A percentile compares a stretch with the other conserved stretches of the same genome.
Conservation (phyloP, 2,113 vertebrate genomes). For the Cynocephalus volans region DNA sequence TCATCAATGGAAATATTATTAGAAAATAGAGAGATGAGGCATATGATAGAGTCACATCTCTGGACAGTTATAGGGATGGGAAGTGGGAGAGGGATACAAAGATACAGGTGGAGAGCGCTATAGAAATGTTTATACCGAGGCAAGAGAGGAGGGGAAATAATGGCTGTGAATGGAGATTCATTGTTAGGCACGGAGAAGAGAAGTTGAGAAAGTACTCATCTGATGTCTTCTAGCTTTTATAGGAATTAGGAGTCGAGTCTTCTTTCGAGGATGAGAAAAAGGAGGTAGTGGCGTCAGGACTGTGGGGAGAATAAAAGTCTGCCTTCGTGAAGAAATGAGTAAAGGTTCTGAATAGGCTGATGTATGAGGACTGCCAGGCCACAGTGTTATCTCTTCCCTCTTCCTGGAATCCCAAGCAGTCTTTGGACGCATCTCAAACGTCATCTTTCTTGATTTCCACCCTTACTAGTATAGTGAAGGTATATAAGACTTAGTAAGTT, state of each 20-base stretch:
- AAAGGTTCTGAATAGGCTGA: not conserved
- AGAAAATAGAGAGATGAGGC: not conserved
- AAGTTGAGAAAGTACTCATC: not conserved
- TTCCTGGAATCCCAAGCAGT: not conserved
- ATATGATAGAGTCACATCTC: not conserved
- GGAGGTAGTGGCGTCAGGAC: not conserved
- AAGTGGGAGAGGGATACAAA: not conserved
- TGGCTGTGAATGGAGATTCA: not conserved
- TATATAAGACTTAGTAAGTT: not conserved
- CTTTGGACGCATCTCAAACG: not conserved
- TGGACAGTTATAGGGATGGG: not conserved
- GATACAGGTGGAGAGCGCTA: too few species aligned
- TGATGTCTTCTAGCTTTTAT: not conserved
- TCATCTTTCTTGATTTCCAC: not conserved
- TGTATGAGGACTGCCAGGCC: not conserved
- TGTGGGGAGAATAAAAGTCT: not conserved
- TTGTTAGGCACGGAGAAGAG: not conserved
- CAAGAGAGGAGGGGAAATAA: not conserved
- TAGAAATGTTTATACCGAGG: not conserved
- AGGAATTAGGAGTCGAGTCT: not conserved
- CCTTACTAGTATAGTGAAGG: not conserved
- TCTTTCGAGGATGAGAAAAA: not conserved
- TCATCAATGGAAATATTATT: not conserved
- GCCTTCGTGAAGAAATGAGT: not conserved
- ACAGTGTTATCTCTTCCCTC: not conserved